These are phyloP conservation scores for Magallana ariakensis DNA, from an alignment of 1,140 invertebrate species.

Conservation along the genomic window DNA sequence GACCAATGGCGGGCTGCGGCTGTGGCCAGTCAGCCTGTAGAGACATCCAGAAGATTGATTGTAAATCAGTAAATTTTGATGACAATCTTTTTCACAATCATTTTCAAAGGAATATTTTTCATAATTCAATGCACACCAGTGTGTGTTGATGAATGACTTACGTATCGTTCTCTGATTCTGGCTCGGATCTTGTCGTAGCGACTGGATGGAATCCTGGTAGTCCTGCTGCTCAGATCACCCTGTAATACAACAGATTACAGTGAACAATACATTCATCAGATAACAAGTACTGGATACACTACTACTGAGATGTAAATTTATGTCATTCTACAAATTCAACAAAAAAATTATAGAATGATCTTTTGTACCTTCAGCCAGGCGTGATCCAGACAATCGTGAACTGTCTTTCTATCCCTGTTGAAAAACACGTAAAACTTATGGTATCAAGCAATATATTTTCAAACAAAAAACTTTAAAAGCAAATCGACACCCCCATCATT, in stretches of 20 bases:
- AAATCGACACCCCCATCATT: too few relatives aligned
- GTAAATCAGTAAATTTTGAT: neutral
- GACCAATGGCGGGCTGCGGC: constrained; percentile 95
- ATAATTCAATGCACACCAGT: neutral
- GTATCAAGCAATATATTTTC: neutral
- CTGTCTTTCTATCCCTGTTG: constrained; percentile 95
- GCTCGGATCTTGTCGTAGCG: constrained; percentile 93
- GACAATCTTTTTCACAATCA: neutral
- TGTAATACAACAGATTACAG: constrained; percentile 45
- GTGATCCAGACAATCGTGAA: constrained; percentile 97
- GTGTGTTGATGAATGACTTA: constrained; percentile 70
- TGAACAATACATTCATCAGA: too few relatives aligned
- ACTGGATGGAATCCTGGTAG: constrained; percentile 85
- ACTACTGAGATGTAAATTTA: too few relatives aligned
- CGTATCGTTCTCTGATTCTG: constrained; percentile 86
- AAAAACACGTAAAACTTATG: neutral
- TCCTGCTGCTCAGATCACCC: constrained; percentile 84
- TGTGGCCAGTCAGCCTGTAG: constrained; percentile 90
- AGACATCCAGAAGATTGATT: neutral
- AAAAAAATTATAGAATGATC: neutral
- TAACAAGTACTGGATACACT: too few relatives aligned
- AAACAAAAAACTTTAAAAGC: too few relatives aligned
- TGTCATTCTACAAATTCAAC: neutral
- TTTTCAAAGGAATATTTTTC: neutral
- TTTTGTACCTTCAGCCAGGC: constrained; percentile 87